Conservation (phyloP, 2,888 invertebrate species). For the Lydus trimaculatus region DNA sequence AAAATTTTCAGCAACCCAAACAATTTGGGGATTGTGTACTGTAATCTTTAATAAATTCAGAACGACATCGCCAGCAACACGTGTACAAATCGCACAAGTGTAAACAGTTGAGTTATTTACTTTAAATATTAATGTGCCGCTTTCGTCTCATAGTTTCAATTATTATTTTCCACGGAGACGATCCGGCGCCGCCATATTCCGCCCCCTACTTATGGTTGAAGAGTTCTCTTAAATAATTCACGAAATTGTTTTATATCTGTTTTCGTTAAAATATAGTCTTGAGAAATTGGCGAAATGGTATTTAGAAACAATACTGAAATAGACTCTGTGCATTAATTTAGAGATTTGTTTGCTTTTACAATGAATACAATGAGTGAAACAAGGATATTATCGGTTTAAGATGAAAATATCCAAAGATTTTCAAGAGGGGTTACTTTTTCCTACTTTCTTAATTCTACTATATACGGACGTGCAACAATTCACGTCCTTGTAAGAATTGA, state of each 20-base stretch:
- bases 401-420: background rate
- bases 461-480: conserved; percentile 43
- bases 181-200: too few species aligned
- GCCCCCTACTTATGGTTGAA: too few species aligned
- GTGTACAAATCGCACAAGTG: too few species aligned
- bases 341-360: conserved; percentile 14
- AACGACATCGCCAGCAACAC: too few species aligned
- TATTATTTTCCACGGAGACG: too few species aligned
- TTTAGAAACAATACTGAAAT: conserved; percentile 11
- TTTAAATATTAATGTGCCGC: too few species aligned
- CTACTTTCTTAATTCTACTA: conserved; percentile 37
- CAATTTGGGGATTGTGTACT: too few species aligned
- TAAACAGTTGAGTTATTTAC: too few species aligned
- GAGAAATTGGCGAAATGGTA: conserved; percentile 13
- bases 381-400: background rate
- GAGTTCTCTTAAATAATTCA: background rate
- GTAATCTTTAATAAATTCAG: too few species aligned
- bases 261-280: conserved; percentile 5
- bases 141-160: too few species aligned
- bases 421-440: conserved; percentile 32
- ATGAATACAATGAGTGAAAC: background rate
- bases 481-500: conserved; percentile 49
- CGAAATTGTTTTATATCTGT: background rate
- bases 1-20: too few species aligned
- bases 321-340: conserved; percentile 26